These are phyloP conservation scores for Pygoscelis antarcticus DNA, from an alignment of 2,113 vertebrate species.

Conservation along the genomic window DNA sequence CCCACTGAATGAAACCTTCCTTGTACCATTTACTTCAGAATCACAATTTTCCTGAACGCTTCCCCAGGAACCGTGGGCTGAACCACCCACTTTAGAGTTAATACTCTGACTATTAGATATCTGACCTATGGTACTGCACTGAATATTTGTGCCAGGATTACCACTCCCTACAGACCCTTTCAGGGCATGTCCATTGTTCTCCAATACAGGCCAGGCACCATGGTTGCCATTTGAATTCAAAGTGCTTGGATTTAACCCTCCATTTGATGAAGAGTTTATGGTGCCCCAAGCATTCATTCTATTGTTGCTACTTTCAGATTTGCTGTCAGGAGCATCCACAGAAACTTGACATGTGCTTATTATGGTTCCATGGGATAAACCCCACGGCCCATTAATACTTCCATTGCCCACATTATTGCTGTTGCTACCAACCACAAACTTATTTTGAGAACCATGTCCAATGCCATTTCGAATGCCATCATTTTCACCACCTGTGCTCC, in stretches of 20 bases:
- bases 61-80: constrained; percentile 87
- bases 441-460: constrained; percentile 81
- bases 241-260: constrained; percentile 94
- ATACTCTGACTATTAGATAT: constrained; percentile 84
- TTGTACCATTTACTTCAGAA: constrained; percentile 90
- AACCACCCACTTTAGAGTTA: constrained; percentile 84
- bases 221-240: constrained; percentile 95
- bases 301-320: constrained; percentile 83
- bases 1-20: constrained; percentile 91
- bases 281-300: constrained; percentile 85
- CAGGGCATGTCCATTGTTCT: constrained; percentile 86
- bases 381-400: constrained; percentile 83
- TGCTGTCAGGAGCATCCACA: constrained; percentile 82
- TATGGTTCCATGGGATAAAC: constrained; percentile 77
- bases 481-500: constrained; percentile 81
- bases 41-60: constrained; percentile 86
- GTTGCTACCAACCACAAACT: constrained; percentile 84
- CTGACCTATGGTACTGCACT: constrained; percentile 85
- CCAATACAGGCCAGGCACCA: constrained; percentile 91
- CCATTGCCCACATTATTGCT: constrained; percentile 93
- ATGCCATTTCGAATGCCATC: constrained; percentile 85
- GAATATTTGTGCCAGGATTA: constrained; percentile 81
- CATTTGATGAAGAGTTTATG: constrained; percentile 87
- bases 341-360: constrained; percentile 88
- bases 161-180: constrained; percentile 84